Percentiles rank a stretch among this genome's conserved stretches.
phyloP scores from a whole-genome alignment of 2,888 invertebrate species.

The Cotesia congregata region DNA sequence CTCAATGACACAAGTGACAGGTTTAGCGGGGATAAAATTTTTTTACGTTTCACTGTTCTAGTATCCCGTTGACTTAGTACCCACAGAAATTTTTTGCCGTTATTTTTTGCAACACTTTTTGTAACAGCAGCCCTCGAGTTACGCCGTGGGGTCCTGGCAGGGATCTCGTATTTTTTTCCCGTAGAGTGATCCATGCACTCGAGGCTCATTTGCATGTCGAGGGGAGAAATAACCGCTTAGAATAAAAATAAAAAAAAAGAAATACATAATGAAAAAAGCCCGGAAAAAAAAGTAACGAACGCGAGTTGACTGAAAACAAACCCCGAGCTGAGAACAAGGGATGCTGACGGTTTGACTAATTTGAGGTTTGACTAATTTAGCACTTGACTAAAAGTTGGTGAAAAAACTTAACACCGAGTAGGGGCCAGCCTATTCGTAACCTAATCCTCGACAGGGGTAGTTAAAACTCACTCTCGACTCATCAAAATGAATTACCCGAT shows the following conservation, averaged over 20 bases:
- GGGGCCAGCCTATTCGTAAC: conserved; percentile 29
- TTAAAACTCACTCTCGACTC: conserved; percentile 36
- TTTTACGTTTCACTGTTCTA: neutral
- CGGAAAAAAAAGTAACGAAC: conserved; percentile 43
- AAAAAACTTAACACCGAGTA: conserved; percentile 45
- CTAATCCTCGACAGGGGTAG: conserved; percentile 44
- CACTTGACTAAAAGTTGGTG: conserved; percentile 52
- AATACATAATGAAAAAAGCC: conserved; percentile 1
- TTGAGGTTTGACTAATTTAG: conserved; percentile 64
- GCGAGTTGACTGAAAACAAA: conserved; percentile 55
- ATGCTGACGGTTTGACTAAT: conserved; percentile 55
- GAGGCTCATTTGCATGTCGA: conserved; percentile 46
- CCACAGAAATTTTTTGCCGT: conserved; percentile 2
- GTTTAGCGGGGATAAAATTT: neutral
- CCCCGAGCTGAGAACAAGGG: conserved; percentile 31
- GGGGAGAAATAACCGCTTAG: conserved; percentile 48
- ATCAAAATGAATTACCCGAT: conserved; percentile 57
- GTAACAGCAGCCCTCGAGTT: conserved; percentile 26
- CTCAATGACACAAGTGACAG: neutral
- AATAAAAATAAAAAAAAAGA: conserved; percentile 37
- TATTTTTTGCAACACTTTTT: conserved; percentile 30
- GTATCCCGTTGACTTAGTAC: conserved; percentile 10
- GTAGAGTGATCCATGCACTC: conserved; percentile 28
- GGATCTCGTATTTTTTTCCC: conserved; percentile 28
- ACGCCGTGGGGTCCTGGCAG: conserved; percentile 7